Base-by-base conservation (phyloP, 2,797 vertebrate genomes). In the Mormyrops attenuatus region DNA sequence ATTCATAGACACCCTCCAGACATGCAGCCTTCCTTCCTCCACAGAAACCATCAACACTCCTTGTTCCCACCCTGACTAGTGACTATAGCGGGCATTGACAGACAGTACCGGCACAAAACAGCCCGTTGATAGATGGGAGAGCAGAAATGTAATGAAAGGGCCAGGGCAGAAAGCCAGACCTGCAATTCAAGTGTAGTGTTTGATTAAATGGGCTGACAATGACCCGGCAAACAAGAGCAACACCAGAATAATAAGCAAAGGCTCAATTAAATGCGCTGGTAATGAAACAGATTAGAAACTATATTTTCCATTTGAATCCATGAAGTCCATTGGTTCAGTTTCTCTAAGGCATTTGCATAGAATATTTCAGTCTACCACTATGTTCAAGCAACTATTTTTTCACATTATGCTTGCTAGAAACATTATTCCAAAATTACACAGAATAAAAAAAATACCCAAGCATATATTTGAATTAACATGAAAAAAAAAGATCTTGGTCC, bases 281-380 rank as follows among this genome's bases (percentile, higher is more conserved):
- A 66, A 38, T 69, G 13, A 69, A 69, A 88, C 57, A 49, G 38
- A 69, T 63, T 55, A n/a, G 87, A 88, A 63, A 38, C 17, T 5
- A 49, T 3, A 44, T 41, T 26, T 63, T 44, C 41, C 9, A 49
- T 15, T 73, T 38, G 13, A 73, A 73, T 38, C 66, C 26, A 69
- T 34, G 26, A 69, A 66, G 38, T 22, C 55, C 41, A 49, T 49
- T 49, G 57, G 55, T 88, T 69, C 57, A 44, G 34, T 69, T 88
- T 88, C 60, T 88, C 34, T n/a, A 44, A 88, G n/a, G 41, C 38
- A 57, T 88, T 88, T 88, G 87, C 87, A 88, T 88, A 88, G 87
- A 88, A 88, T 49, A 88, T 66, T 69, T 88, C 52, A 69, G 17
- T 53, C 53, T 11, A 63, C 53, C 17, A 53, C 47, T 30, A 11